Evolutionary conservation across 2,113 vertebrate genomes (phyloP).

Genomic region (Lutjanus erythropterus): DNA sequence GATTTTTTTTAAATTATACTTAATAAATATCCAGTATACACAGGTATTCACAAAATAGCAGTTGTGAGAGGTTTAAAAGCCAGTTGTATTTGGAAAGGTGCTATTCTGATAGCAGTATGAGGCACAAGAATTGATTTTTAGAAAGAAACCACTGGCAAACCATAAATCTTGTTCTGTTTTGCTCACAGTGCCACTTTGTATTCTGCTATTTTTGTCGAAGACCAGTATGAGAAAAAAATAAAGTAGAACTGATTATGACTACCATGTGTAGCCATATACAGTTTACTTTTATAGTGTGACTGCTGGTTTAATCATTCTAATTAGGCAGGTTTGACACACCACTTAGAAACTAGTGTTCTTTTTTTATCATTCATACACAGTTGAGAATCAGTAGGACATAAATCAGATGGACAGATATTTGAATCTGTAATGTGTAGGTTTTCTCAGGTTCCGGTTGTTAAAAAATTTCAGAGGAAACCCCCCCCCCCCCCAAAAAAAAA

Average conservation of each 20-base stretch:
- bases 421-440: background rate
- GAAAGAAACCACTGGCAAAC: background rate
- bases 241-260: background rate
- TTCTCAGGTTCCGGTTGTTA: no score
- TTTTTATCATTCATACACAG: background rate
- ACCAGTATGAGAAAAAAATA: no score
- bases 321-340: background rate
- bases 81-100: background rate
- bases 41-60: background rate
- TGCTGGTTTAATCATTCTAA: background rate
- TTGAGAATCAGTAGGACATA: background rate
- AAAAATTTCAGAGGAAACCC: no score
- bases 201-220: background rate
- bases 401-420: background rate
- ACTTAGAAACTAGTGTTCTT: background rate
- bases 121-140: slow-evolving; percentile 9
- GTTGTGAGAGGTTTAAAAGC: background rate
- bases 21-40: background rate
- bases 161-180: slow-evolving; percentile 9
- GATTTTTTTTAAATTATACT: background rate
- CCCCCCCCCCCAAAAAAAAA: no score
- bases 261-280: background rate
- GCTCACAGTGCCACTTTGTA: no score
- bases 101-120: background rate
- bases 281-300: background rate